Conservation (phyloP, 2,797 vertebrate species). For the Anguilla obscura region DNA sequence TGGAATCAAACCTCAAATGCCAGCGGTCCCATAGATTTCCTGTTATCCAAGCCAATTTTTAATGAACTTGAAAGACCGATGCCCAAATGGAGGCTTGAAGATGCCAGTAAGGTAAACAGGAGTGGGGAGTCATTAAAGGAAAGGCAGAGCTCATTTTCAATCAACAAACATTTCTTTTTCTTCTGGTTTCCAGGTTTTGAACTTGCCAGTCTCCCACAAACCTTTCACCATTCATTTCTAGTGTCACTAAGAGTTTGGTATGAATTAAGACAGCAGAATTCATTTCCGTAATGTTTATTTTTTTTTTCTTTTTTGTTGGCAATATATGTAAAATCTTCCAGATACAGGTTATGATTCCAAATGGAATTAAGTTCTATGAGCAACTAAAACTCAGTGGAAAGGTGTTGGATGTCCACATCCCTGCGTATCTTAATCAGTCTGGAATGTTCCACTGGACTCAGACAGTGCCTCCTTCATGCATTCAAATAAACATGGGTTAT, state of each 20-base stretch:
- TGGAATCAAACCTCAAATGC: constrained; percentile 59
- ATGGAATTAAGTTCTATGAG: neutral
- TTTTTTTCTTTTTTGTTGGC: too few species aligned
- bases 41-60: constrained; percentile 52
- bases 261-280: neutral
- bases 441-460: neutral
- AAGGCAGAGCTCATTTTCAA: constrained; percentile 47
- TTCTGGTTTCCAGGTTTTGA: neutral
- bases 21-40: constrained; percentile 49
- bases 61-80: constrained; percentile 54
- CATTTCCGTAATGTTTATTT: neutral
- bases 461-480: neutral
- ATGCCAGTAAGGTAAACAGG: constrained; percentile 76
- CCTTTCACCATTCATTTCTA: neutral
- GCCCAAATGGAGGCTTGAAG: constrained; percentile 69
- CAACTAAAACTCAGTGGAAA: neutral
- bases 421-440: neutral
- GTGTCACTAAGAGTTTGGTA: neutral
- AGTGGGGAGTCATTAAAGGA: constrained; percentile 73
- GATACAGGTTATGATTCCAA: too few species aligned
- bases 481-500: neutral
- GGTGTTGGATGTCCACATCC: neutral
- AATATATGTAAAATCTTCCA: too few species aligned
- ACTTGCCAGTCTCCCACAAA: neutral
- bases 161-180: constrained; percentile 16